Evolutionary conservation across 2,113 vertebrate species (phyloP), one percentile per base, ranked within the genome.

Genomic region (Hippolais icterina): DNA sequence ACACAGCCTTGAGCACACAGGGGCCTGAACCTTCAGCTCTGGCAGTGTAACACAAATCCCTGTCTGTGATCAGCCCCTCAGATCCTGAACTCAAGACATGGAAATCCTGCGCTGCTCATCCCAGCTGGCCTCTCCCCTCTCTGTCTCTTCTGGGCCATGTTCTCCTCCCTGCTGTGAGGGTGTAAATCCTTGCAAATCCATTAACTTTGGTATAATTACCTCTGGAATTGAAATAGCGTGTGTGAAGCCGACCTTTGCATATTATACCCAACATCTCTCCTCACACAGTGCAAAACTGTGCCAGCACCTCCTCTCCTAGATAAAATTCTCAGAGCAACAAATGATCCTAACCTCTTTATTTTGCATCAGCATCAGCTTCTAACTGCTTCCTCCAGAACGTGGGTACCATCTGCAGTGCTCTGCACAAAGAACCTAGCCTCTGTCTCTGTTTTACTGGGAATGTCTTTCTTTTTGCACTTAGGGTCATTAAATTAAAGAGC

Each of bases 401-500:
- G 87, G 91, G 59, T 41, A 50, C 82, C 82, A 82, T 59, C 86
- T 65, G 87, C 49, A 28, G 25, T 47, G 46, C 88, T 72, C 70
- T 23, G 33, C 66, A 90, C 82, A 76, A 95, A 96, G 91, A 76
- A 65, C 53, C 65, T 59, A 10, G 33, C 13, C 59, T 69, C 80
- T 74, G 63, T 18, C 33, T 60, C 78, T 95, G 7, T 39, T 85
- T 44, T 54, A 59, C 68, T 91, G 76, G 76, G 47, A 78, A 59
- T 66, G 64, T 37, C 71, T 92, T 83, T 94, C 63, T 77, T 86
- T 41, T 49, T 90, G 68, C 75, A 66, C n/a, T 77, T 56, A 59
- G 44, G 78, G 82, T 77, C 90, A 93, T 93, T 85, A 95, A 95
- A 97, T 95, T 89, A 63, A 80, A 96, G 90, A 80, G 15, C 39